Evolutionary conservation across 37 sponge, comb jelly and placozoan species (phyloP).

Genomic region (Theonella swinhoei): DNA sequence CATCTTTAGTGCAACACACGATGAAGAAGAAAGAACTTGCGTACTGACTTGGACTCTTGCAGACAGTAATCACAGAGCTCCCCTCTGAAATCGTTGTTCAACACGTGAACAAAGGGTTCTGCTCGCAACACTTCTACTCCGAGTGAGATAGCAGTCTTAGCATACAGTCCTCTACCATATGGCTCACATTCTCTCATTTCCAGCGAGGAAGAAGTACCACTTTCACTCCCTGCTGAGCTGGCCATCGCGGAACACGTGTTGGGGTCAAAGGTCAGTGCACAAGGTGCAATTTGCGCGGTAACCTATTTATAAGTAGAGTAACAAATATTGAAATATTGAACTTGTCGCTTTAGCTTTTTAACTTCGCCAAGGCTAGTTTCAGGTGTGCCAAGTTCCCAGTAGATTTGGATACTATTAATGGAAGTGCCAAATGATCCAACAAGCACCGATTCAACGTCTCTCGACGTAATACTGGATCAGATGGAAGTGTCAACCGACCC

Average conservation of each 20-base stretch:
- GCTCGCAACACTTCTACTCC: conserved; percentile 41
- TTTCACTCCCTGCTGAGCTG: not conserved
- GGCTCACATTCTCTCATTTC: conserved; percentile 25
- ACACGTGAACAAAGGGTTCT: conserved; percentile 49
- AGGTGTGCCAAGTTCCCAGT: no score
- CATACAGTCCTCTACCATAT: conserved; percentile 56
- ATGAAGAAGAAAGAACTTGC: no score
- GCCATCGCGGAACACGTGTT: not conserved
- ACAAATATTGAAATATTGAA: no score
- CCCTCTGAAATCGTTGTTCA: conserved; percentile 1
- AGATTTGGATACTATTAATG: no score
- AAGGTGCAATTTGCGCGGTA: no score
- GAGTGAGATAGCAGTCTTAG: not conserved
- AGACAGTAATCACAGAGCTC: conserved; percentile 51
- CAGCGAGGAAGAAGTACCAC: not conserved
- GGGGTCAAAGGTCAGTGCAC: not conserved
- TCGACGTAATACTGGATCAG: not conserved
- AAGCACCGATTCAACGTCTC: not conserved
- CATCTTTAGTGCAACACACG: no score
- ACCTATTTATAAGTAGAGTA: no score
- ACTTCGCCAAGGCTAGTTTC: no score
- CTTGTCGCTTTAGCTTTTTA: no score
- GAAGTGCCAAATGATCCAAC: not conserved
- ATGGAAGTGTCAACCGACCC: not conserved
- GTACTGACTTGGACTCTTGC: conserved; percentile 28